Evolutionary conservation across 1,140 invertebrate species (phyloP), one percentile per base, ranked within the genome.

Genomic region (Paramacrobiotus metropolitanus): DNA sequence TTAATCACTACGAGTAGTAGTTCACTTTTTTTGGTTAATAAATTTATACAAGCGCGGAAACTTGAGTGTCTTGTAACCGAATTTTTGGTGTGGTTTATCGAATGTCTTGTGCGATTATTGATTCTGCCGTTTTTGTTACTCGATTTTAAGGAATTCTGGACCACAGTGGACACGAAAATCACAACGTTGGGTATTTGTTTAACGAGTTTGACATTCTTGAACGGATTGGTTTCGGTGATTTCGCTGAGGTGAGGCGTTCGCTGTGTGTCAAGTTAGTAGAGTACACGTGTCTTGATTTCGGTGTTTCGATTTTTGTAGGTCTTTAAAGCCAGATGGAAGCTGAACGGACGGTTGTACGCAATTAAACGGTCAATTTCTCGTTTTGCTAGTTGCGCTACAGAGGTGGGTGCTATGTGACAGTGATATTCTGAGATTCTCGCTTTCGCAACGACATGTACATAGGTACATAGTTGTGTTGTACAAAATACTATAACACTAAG

Each of bases 221-320:
- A 24, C 48, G 48, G 48, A 55, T 55, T 55, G 48, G 48, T 28
- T 55, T 55, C 24, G 48, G 48, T 28, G 24, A 55, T 24, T 55
- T 55, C 24, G 48, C 48, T 24, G 48, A 55, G 24, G 48, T 55
- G 9, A 15, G 48, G 15, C 15, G 15, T 55, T 24, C 24, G 15
- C 28, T 15, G 15, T 20, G 24, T 20, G 15, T 15, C 15, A 28
- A 28, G 15, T 15, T 15, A 55, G 4, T 4, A 55, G 15, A 20
- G 48, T 20, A 40, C 34, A n/a, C 34, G 9, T n/a, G 9, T 9
- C n/a, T 40, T 9, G 34, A 9, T 40, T 9, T 40, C n/a, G 34
- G 9, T 40, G 34, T 40, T 9, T 40, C 34, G 34, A 20, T 55
- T 24, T 24, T 55, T 24, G 24, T 24, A 55, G 48, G 48, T 55